Evolutionary conservation across 2,888 invertebrate species (phyloP).

Genomic region (Parapristionchus giblindavisi): DNA sequence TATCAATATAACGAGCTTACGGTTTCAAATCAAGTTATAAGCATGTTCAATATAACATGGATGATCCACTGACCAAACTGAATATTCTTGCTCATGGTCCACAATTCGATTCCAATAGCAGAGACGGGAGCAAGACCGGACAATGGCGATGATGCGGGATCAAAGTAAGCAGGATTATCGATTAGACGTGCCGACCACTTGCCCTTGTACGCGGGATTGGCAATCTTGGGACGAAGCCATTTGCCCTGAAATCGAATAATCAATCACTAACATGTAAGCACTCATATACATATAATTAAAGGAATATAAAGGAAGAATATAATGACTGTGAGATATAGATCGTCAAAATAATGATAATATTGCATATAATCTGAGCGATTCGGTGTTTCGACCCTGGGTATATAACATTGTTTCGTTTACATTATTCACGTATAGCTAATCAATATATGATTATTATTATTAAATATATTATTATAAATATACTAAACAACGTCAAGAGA

Average conservation of each 20-base stretch:
- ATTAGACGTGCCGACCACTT: conserved; percentile 79
- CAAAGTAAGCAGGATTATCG: conserved; percentile 90
- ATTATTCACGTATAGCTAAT: no score
- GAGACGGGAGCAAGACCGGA: conserved; percentile 57
- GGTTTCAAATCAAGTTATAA: neutral
- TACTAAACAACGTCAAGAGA: no score
- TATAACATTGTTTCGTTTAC: no score
- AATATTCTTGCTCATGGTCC: conserved; percentile 96
- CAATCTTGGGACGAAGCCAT: conserved; percentile 81
- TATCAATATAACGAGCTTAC: no score
- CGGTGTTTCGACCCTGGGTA: no score
- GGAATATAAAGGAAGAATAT: no score
- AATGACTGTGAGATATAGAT: no score
- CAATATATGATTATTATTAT: no score
- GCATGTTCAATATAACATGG: neutral
- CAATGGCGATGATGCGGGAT: conserved; percentile 80
- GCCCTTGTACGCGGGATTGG: conserved; percentile 74
- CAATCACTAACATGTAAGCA: neutral
- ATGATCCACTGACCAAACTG: conserved; percentile 79
- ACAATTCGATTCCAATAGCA: conserved; percentile 93
- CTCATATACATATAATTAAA: neutral
- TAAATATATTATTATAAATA: no score
- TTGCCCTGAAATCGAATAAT: conserved; percentile 78
- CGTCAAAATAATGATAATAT: no score
- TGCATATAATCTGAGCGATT: no score